phyloP scores from a whole-genome alignment of 2,113 vertebrate genomes.

The Nettapus auritus region DNA sequence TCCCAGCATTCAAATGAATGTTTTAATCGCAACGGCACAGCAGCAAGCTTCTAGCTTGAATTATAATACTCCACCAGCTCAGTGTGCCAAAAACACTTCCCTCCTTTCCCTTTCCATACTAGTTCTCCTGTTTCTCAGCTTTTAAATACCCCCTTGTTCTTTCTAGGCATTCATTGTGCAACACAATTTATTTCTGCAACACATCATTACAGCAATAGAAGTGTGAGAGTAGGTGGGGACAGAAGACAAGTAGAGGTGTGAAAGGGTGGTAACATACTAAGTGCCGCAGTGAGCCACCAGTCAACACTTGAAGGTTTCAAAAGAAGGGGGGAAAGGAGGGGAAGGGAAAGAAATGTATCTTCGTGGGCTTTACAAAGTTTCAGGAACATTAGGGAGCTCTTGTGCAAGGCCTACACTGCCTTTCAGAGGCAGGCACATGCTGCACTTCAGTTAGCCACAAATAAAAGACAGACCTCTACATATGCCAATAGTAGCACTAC shows the following conservation, averaged over 20 bases:
- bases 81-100: conserved; percentile 40
- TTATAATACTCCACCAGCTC: conserved; percentile 15
- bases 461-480: conserved; percentile 35
- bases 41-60: conserved; percentile 15
- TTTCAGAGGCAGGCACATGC: conserved; percentile 22
- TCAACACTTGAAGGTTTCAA: conserved; percentile 51
- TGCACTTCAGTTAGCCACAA: conserved; percentile 34
- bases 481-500: conserved; percentile 56
- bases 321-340: neutral
- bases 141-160: conserved; percentile 68
- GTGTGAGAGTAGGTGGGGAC: conserved; percentile 55
- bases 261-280: conserved; percentile 57
- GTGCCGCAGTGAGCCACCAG: conserved; percentile 37
- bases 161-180: conserved; percentile 39
- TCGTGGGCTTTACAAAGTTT: neutral
- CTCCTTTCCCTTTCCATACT: conserved; percentile 22
- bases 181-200: conserved; percentile 63
- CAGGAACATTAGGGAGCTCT: conserved; percentile 17
- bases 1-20: conserved; percentile 19
- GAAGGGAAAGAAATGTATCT: neutral
- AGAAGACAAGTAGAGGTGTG: conserved; percentile 50
- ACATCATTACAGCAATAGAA: conserved; percentile 35
- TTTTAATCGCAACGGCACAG: neutral
- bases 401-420: conserved; percentile 46
- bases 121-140: conserved; percentile 51